These are phyloP conservation scores for Thalassophryne amazonica DNA, from an alignment of 2,797 vertebrate genomes.

Conservation along the genomic window DNA sequence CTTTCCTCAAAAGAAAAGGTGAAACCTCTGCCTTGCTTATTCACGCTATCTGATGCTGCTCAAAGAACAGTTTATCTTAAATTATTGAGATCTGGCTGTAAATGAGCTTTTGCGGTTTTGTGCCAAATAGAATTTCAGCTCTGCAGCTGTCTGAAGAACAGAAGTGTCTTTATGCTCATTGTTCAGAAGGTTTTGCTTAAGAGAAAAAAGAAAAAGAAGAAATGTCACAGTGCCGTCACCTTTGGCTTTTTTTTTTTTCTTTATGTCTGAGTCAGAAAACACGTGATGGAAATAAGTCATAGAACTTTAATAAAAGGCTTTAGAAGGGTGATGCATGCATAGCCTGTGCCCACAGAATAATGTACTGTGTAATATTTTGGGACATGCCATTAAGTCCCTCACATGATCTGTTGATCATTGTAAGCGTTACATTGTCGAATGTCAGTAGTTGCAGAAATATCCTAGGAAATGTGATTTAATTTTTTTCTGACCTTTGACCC, in stretches of 20 bases:
- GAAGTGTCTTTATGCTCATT: slow-evolving; percentile 19
- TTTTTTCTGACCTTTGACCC: too few relatives aligned
- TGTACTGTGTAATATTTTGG: too few relatives aligned
- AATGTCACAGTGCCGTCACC: slow-evolving; percentile 29
- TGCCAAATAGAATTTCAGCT: slow-evolving; percentile 14
- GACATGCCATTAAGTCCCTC: too few relatives aligned
- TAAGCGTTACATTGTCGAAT: too few relatives aligned
- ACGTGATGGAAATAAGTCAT: not conserved
- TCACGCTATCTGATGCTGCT: not conserved
- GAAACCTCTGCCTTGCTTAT: slow-evolving; percentile 47
- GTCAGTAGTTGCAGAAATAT: too few relatives aligned
- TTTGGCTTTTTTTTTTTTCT: slow-evolving; percentile 38
- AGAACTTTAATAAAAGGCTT: not conserved
- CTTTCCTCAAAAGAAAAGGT: slow-evolving; percentile 99
- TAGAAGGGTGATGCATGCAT: too few relatives aligned
- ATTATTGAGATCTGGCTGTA: slow-evolving; percentile 2
- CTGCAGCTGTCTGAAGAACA: slow-evolving; percentile 10
- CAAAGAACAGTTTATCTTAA: slow-evolving; percentile 5
- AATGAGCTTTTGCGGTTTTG: not conserved
- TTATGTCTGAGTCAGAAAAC: slow-evolving; percentile 43
- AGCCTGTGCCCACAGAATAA: too few relatives aligned
- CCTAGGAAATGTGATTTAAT: too few relatives aligned
- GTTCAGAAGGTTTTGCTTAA: slow-evolving; percentile 13
- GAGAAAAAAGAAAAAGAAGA: slow-evolving; percentile 33
- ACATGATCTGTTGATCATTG: too few relatives aligned